phyloP scores from a whole-genome alignment of 2,113 vertebrate species.

The Plectropomus leopardus region DNA sequence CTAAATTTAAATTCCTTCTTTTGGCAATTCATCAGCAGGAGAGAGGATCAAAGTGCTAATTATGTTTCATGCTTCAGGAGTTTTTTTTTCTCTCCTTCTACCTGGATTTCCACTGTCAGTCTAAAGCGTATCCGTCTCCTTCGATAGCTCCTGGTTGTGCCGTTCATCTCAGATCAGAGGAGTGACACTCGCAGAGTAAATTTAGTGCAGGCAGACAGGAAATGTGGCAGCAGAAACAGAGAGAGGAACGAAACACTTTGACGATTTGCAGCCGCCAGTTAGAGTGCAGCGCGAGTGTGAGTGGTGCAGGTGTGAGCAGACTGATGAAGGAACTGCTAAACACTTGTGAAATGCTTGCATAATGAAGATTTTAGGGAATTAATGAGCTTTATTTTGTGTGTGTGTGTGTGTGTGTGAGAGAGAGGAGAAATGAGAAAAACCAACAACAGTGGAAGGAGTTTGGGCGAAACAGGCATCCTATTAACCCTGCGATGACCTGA shows the following conservation, averaged over 20 bases:
- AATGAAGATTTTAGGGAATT: background rate
- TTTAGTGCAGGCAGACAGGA: slow-evolving; percentile 24
- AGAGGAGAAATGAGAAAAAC: background rate
- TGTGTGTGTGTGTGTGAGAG: no score
- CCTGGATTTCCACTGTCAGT: slow-evolving; percentile 32
- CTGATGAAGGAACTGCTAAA: background rate
- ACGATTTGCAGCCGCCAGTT: slow-evolving; percentile 11
- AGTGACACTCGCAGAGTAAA: slow-evolving; percentile 20
- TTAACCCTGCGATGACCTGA: slow-evolving; percentile 47
- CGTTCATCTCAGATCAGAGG: slow-evolving; percentile 33
- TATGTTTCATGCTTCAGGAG: slow-evolving; percentile 33
- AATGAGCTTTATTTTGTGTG: background rate
- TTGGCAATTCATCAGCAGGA: slow-evolving; percentile 44
- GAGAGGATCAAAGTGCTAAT: slow-evolving; percentile 61
- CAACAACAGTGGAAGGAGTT: slow-evolving; percentile 4
- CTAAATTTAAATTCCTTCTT: slow-evolving; percentile 45
- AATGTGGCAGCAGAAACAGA: slow-evolving; percentile 35
- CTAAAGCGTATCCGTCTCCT: slow-evolving; percentile 22
- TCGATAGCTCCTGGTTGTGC: slow-evolving; percentile 22
- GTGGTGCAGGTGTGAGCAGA: slow-evolving; percentile 50
- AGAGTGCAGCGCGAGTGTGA: slow-evolving; percentile 9
- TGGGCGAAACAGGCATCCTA: slow-evolving; percentile 20
- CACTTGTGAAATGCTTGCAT: background rate
- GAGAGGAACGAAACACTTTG: slow-evolving; percentile 26
- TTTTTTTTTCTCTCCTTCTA: slow-evolving; percentile 21